Conservation (phyloP, 2,888 invertebrate genomes). For the Drosophila setosimentum region DNA sequence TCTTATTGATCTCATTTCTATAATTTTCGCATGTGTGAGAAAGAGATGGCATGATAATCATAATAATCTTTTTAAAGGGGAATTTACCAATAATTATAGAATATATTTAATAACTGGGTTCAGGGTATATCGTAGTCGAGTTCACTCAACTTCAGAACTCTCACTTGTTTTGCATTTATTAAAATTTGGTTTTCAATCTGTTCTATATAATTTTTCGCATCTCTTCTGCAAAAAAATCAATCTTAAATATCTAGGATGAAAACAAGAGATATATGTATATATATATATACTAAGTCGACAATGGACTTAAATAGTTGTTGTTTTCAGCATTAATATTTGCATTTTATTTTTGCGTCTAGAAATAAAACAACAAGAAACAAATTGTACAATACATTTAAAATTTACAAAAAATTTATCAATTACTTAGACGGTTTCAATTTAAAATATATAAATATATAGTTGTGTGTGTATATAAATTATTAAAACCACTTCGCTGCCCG, state of each 20-base stretch:
- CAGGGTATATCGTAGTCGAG: no score
- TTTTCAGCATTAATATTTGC: conserved; percentile 19
- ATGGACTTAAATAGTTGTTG: background rate
- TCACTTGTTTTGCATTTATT: background rate
- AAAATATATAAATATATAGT: conserved; percentile 41
- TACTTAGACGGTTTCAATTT: conserved; percentile 44
- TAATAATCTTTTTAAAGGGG: no score
- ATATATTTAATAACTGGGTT: no score
- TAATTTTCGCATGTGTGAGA: no score
- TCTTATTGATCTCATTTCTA: no score
- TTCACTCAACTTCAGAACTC: no score
- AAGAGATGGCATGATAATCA: no score
- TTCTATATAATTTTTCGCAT: background rate
- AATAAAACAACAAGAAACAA: conserved; percentile 68
- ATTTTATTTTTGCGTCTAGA: conserved; percentile 47
- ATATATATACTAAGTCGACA: background rate
- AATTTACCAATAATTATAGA: no score
- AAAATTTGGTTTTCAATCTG: background rate
- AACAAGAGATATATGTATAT: background rate
- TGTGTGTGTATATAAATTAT: conserved; percentile 33
- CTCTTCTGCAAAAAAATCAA: background rate
- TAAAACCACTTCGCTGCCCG: conserved; percentile 59
- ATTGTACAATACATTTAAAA: conserved; percentile 55
- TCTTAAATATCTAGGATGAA: background rate
- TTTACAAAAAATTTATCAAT: conserved; percentile 50